These are phyloP conservation scores for Delichon dasypus DNA, from an alignment of 2,797 vertebrate species.

Conservation along the genomic window DNA sequence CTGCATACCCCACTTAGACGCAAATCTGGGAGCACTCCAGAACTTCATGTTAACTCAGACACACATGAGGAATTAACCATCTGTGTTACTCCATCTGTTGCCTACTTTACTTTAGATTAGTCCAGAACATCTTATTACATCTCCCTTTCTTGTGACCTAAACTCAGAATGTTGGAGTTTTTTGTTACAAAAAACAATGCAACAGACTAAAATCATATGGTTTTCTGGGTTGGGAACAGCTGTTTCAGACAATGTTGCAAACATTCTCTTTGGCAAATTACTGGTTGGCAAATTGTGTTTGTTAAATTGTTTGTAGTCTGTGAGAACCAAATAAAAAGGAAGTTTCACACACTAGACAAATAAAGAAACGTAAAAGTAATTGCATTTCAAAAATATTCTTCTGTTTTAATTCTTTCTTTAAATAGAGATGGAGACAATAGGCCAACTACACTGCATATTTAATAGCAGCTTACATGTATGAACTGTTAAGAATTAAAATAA, in stretches of 20 bases:
- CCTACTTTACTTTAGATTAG: background rate
- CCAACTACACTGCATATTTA: background rate
- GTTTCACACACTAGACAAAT: background rate
- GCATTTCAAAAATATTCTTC: background rate
- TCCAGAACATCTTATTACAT: background rate
- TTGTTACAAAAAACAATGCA: background rate
- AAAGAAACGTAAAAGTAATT: background rate
- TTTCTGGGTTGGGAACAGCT: background rate
- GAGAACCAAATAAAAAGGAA: background rate
- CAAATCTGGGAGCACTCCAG: conserved; percentile 3
- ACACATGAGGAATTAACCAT: conserved; percentile 10
- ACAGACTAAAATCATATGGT: background rate
- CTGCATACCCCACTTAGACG: background rate
- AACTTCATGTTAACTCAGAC: conserved; percentile 26
- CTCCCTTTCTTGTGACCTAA: background rate
- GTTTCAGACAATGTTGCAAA: background rate
- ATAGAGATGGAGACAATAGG: background rate
- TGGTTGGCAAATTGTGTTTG: background rate
- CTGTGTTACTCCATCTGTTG: conserved; percentile 28
- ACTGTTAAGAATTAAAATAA: background rate
- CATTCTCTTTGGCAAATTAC: background rate
- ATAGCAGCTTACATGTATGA: background rate
- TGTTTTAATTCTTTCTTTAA: background rate
- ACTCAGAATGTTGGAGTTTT: background rate
- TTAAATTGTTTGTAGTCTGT: background rate